Conservation (phyloP, 2,888 invertebrate genomes). For the Nemotelus pantherinus region DNA sequence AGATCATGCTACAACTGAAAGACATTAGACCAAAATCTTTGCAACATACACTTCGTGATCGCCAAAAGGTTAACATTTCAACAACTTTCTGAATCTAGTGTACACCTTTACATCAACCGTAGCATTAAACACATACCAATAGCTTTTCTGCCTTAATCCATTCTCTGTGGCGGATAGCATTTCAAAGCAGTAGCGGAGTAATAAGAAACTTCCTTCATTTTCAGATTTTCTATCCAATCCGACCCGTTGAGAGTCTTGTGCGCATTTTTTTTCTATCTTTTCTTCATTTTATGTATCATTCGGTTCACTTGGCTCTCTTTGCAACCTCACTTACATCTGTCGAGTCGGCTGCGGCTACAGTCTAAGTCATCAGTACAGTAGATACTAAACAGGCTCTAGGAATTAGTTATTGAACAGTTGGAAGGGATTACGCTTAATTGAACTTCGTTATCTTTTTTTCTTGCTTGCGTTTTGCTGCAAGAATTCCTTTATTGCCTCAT, state of each 20-base stretch:
- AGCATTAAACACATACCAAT: too few species aligned
- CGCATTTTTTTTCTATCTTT: background rate
- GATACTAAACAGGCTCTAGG: background rate
- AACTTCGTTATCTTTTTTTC: conserved; percentile 6
- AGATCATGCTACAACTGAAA: too few species aligned
- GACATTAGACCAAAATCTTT: too few species aligned
- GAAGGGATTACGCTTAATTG: conserved; percentile 30
- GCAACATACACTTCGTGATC: too few species aligned
- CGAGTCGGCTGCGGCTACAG: too few species aligned
- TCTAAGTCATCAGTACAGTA: background rate
- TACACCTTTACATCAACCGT: too few species aligned
- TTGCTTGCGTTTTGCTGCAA: background rate
- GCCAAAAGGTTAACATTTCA: too few species aligned
- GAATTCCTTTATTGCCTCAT: too few species aligned
- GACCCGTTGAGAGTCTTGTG: background rate
- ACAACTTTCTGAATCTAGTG: too few species aligned
- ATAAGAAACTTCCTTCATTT: conserved; percentile 15
- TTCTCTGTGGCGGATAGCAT: background rate
- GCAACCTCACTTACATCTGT: too few species aligned
- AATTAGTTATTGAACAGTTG: conserved; percentile 27
- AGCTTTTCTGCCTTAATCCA: background rate
- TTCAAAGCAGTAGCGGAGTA: conserved; percentile 15
- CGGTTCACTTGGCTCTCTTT: too few species aligned
- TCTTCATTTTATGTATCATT: background rate
- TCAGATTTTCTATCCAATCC: background rate